A percentile compares a stretch with the other conserved stretches of the same genome.
Conservation (phyloP, 2,113 vertebrate genomes). For the Butorides virescens region DNA sequence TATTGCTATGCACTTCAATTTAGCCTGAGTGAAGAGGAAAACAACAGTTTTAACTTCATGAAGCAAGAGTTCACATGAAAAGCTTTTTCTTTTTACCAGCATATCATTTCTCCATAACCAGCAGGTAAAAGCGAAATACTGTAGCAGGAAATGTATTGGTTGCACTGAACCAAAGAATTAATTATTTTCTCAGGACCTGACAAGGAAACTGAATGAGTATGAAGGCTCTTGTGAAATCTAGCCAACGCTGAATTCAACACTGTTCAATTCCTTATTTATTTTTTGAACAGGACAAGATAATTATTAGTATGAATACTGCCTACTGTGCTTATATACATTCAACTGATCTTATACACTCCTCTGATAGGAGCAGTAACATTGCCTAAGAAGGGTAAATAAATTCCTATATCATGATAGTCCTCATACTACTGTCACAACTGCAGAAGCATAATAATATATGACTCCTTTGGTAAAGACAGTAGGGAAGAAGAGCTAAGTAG, state of each 20-base stretch:
- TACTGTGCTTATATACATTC: neutral
- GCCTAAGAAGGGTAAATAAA: neutral
- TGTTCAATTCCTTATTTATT: neutral
- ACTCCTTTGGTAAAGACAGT: neutral
- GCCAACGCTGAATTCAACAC: neutral
- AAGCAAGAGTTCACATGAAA: neutral
- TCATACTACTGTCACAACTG: neutral
- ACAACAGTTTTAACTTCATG: neutral
- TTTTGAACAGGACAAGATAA: slow-evolving; percentile 33
- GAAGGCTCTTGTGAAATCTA: slow-evolving; percentile 37
- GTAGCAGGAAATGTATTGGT: slow-evolving; percentile 32
- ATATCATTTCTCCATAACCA: neutral
- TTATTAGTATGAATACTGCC: neutral
- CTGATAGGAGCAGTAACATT: neutral
- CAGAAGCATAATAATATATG: neutral
- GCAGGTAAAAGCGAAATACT: slow-evolving; percentile 3
- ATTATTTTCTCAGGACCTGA: slow-evolving; percentile 52
- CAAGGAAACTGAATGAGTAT: slow-evolving; percentile 33
- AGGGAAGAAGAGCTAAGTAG: neutral
- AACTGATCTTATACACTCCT: neutral
- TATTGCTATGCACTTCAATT: neutral
- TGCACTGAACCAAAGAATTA: slow-evolving; percentile 41
- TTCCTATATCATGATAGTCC: neutral
- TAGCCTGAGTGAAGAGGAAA: neutral
- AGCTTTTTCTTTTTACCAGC: neutral